Conservation (phyloP, 2,888 invertebrate genomes). For the Argynnis bischoffii region DNA sequence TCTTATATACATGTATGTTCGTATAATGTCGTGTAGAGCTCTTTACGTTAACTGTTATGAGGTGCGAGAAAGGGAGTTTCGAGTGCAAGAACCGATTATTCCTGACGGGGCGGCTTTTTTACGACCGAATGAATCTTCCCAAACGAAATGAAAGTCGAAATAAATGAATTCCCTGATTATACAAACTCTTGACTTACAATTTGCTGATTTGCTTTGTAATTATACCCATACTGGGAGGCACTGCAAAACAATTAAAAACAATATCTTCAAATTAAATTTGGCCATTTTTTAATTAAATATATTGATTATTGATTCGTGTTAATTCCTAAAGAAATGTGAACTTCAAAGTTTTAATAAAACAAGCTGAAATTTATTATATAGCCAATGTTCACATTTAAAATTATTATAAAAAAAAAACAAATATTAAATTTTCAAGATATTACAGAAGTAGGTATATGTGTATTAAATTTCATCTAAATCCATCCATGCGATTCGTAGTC, state of each 20-base stretch:
- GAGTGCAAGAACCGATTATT: conserved; percentile 26
- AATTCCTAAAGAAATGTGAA: conserved; percentile 2
- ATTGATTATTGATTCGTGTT: neutral
- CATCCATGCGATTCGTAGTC: no score
- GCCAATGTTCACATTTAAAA: no score
- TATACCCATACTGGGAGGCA: conserved; percentile 1
- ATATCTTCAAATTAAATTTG: conserved; percentile 6
- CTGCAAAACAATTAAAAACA: conserved; percentile 5
- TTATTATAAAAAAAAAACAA: no score
- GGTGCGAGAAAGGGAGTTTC: conserved; percentile 24
- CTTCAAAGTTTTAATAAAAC: conserved; percentile 29
- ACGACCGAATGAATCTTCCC: conserved; percentile 31
- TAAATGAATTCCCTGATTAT: conserved; percentile 26
- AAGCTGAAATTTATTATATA: no score
- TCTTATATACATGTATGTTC: neutral
- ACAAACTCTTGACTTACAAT: conserved; percentile 13
- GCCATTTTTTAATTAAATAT: conserved; percentile 1
- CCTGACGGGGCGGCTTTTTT: conserved; percentile 30
- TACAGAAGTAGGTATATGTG: no score
- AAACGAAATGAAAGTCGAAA: conserved; percentile 29
- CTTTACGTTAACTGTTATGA: conserved; percentile 24
- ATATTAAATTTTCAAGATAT: no score
- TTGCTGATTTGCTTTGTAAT: conserved; percentile 17
- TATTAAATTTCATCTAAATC: no score
- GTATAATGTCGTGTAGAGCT: conserved; percentile 11